These are phyloP conservation scores for Serripes groenlandicus DNA, from an alignment of 2,888 invertebrate species.

Conservation along the genomic window DNA sequence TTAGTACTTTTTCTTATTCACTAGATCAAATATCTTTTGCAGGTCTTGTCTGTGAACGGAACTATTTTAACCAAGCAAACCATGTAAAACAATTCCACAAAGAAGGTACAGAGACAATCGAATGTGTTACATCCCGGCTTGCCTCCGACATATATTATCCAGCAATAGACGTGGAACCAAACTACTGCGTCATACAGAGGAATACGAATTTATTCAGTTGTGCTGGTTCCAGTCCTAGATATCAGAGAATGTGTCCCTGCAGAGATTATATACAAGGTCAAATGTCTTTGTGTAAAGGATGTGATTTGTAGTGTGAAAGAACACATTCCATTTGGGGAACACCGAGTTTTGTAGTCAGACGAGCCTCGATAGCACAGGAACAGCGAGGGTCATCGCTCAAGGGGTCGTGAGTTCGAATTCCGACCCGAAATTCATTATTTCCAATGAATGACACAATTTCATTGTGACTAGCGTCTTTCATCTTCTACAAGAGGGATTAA, in stretches of 20 bases:
- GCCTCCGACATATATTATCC: constrained; percentile 3
- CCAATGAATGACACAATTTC: too few species aligned
- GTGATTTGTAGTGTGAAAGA: too few species aligned
- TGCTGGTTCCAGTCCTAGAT: constrained; percentile 6
- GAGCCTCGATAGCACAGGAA: too few species aligned
- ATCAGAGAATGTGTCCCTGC: constrained; percentile 4
- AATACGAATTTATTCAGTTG: constrained; percentile 7
- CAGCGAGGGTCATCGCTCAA: too few species aligned
- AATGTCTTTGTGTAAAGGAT: not conserved
- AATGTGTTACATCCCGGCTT: not conserved
- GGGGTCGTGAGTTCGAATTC: too few species aligned
- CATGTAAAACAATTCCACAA: not conserved
- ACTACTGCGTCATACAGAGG: constrained; percentile 4
- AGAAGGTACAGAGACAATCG: not conserved
- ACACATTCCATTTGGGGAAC: too few species aligned
- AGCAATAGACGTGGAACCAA: not conserved
- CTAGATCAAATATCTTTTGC: not conserved
- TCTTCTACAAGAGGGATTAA: too few species aligned
- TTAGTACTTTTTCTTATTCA: too few species aligned
- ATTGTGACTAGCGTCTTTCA: too few species aligned
- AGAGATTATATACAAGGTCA: constrained; percentile 3
- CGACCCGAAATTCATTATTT: too few species aligned
- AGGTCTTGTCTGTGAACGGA: constrained; percentile 6
- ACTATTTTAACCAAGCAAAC: not conserved
- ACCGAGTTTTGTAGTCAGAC: too few species aligned